Conservation (phyloP, 2,113 vertebrate species). For the Pedionomus torquatus region DNA sequence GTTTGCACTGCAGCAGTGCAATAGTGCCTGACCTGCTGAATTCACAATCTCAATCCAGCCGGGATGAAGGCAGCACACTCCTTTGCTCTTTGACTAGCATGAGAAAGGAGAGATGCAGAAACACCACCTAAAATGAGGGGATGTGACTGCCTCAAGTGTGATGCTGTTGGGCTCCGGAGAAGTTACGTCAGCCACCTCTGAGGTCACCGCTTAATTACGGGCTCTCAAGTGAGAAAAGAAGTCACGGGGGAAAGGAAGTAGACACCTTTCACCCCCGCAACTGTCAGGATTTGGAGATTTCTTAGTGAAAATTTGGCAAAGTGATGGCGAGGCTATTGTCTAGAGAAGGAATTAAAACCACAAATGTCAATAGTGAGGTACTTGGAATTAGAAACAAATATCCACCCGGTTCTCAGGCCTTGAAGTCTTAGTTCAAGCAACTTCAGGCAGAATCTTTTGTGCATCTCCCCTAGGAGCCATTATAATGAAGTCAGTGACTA, state of each 20-base stretch:
- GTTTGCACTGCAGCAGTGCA: neutral
- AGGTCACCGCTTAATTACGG: neutral
- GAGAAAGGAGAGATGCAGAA: neutral
- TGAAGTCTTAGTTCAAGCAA: neutral
- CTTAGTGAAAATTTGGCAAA: neutral
- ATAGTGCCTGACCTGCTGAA: neutral
- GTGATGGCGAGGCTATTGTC: no score
- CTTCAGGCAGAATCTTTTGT: neutral
- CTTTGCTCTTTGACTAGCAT: neutral
- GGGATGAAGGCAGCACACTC: neutral
- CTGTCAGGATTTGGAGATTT: neutral
- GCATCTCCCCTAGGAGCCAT: neutral
- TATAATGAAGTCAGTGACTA: neutral
- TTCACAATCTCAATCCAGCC: neutral
- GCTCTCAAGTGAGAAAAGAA: neutral
- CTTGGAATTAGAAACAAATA: neutral
- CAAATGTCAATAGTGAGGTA: rapidly evolving
- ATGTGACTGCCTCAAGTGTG: rapidly evolving
- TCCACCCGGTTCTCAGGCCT: neutral
- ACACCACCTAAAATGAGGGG: neutral
- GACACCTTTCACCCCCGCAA: neutral
- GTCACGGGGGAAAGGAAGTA: neutral
- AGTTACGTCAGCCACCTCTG: neutral
- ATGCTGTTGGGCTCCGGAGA: neutral
- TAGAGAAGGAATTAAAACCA: neutral